These are phyloP conservation scores for Drosophila insularis DNA, from an alignment of 1,140 invertebrate species.

Conservation along the genomic window DNA sequence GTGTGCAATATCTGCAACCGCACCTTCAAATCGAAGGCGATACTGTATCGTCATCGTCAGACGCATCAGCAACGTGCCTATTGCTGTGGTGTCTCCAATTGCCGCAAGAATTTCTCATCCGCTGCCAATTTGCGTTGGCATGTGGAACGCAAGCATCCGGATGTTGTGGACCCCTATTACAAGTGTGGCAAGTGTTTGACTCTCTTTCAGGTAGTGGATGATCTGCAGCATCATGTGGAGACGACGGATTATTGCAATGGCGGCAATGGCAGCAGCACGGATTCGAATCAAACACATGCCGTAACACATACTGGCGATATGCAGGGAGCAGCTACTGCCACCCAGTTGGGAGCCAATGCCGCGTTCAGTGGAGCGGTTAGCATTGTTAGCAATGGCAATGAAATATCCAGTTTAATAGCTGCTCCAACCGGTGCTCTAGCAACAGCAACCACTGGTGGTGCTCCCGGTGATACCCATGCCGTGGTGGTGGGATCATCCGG, in stretches of 20 bases:
- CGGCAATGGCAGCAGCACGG: not conserved
- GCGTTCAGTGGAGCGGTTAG: constrained; percentile 66
- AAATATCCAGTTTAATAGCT: constrained; percentile 61
- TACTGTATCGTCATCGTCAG: constrained; percentile 84
- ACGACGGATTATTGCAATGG: constrained; percentile 61
- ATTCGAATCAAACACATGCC: not conserved
- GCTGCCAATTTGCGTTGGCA: constrained; percentile 69
- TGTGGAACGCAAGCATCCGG: constrained; percentile 73
- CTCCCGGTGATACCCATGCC: constrained; percentile 55
- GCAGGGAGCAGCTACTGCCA: constrained; percentile 1
- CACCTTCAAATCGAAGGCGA: constrained; percentile 84
- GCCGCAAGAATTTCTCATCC: constrained; percentile 76
- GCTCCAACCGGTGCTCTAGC: constrained; percentile 20
- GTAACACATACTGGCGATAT: too few relatives aligned
- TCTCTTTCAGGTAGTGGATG: constrained; percentile 63
- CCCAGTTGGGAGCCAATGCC: constrained; percentile 25
- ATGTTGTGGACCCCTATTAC: constrained; percentile 55
- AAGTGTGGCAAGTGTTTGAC: constrained; percentile 75
- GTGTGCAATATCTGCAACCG: constrained; percentile 85
- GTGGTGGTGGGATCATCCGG: constrained; percentile 66
- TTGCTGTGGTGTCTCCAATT: constrained; percentile 74
- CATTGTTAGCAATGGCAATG: constrained; percentile 69
- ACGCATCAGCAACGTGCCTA: constrained; percentile 83
- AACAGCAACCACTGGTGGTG: constrained; percentile 6
- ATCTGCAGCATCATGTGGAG: constrained; percentile 71